Evolutionary conservation across 1,140 invertebrate genomes (phyloP).

Genomic region (Cherax destructor): DNA sequence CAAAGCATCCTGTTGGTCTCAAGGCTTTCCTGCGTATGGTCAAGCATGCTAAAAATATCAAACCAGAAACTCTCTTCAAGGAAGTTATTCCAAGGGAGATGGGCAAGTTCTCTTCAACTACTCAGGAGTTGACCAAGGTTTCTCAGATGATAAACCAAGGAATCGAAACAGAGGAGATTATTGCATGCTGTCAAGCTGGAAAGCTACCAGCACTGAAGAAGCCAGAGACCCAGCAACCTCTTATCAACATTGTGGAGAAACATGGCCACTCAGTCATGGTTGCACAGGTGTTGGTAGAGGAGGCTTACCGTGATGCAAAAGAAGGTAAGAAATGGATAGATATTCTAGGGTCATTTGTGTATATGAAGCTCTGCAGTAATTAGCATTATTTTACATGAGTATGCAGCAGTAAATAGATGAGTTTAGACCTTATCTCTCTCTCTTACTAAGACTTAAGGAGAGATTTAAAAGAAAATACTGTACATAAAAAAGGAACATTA

Average conservation of each 20-base stretch:
- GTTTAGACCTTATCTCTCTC: background rate
- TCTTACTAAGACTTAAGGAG: background rate
- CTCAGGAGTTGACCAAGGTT: conserved; percentile 87
- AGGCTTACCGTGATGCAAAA: conserved; percentile 71
- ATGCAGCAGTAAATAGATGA: background rate
- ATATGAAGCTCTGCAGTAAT: background rate
- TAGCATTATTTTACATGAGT: background rate
- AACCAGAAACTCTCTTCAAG: conserved; percentile 71
- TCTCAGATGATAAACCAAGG: conserved; percentile 85
- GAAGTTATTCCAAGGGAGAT: conserved; percentile 82
- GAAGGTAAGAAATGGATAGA: conserved; percentile 57
- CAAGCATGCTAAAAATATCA: conserved; percentile 70
- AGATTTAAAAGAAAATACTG: background rate
- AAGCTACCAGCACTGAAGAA: conserved; percentile 71
- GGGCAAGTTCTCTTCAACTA: conserved; percentile 84
- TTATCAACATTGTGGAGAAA: conserved; percentile 72
- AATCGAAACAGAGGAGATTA: conserved; percentile 85
- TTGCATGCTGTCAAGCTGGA: conserved; percentile 77
- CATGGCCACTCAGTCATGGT: conserved; percentile 72
- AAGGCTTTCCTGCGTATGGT: conserved; percentile 72
- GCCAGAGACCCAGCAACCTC: conserved; percentile 72
- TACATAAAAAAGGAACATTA: background rate
- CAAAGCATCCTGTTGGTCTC: conserved; percentile 71
- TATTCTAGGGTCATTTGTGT: background rate
- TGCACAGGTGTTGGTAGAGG: conserved; percentile 72